Evolutionary conservation across 2,888 invertebrate species (phyloP).

Genomic region (Aleiodes alternator): DNA sequence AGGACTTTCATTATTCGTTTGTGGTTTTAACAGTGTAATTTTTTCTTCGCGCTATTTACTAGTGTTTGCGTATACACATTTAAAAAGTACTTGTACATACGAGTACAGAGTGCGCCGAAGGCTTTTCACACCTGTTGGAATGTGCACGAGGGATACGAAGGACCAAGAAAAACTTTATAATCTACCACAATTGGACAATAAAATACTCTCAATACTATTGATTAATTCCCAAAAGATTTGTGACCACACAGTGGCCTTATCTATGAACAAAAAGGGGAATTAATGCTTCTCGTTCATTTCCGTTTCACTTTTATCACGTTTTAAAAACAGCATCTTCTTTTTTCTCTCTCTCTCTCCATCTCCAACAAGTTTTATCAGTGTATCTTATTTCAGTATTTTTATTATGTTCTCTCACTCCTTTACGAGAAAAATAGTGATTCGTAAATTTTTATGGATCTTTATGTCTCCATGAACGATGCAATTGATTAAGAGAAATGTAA

Average conservation of each 20-base stretch:
- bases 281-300: not conserved
- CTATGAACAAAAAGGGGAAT: not conserved
- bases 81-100: not conserved
- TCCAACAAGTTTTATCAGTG: no score
- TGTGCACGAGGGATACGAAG: conserved; percentile 51
- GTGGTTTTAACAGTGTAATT: not conserved
- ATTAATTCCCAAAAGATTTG: conserved; percentile 12
- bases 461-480: no score
- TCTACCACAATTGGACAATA: conserved; percentile 12
- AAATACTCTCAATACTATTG: conserved; percentile 19
- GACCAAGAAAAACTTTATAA: conserved; percentile 41
- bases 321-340: no score
- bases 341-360: no score
- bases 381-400: no score
- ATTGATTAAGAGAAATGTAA: no score
- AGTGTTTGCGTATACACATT: conserved; percentile 15
- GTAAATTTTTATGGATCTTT: no score
- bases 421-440: no score
- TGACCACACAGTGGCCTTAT: not conserved
- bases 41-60: not conserved
- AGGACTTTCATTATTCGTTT: not conserved
- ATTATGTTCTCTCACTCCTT: no score
- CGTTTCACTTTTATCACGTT: not conserved
- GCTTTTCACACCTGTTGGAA: conserved; percentile 70
- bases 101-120: conserved; percentile 32